Conservation (phyloP, 2,797 vertebrate genomes). For the Delichon dasypus region DNA sequence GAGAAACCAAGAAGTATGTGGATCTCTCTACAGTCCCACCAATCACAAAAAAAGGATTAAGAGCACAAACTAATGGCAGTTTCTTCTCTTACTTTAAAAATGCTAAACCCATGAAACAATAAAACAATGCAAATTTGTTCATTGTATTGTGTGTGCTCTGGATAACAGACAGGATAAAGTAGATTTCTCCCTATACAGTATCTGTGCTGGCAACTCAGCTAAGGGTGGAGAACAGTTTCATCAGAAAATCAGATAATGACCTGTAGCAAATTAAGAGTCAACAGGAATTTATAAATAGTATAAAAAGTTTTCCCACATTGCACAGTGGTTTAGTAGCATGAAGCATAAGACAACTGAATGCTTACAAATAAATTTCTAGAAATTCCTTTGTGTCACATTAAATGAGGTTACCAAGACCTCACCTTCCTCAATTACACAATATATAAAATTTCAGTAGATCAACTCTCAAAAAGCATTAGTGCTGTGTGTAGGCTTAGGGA, state of each 20-base stretch:
- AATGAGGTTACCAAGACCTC: not conserved
- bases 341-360: not conserved
- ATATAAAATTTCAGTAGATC: not conserved
- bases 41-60: not conserved
- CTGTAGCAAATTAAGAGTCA: not conserved
- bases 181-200: not conserved
- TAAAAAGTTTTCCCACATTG: not conserved
- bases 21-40: not conserved
- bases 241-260: not conserved
- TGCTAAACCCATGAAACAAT: not conserved
- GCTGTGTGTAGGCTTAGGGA: not conserved
- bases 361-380: not conserved
- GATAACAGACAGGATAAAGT: not conserved
- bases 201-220: not conserved
- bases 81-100: not conserved
- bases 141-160: not conserved
- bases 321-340: not conserved
- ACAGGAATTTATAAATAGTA: not conserved
- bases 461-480: not conserved
- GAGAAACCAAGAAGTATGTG: not conserved
- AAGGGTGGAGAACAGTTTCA: not conserved
- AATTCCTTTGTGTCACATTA: not conserved
- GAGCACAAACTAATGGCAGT: not conserved
- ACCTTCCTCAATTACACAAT: not conserved
- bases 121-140: not conserved